These are phyloP conservation scores for Lycodopsis pacificus DNA, from an alignment of 2,797 vertebrate species.

Conservation along the genomic window DNA sequence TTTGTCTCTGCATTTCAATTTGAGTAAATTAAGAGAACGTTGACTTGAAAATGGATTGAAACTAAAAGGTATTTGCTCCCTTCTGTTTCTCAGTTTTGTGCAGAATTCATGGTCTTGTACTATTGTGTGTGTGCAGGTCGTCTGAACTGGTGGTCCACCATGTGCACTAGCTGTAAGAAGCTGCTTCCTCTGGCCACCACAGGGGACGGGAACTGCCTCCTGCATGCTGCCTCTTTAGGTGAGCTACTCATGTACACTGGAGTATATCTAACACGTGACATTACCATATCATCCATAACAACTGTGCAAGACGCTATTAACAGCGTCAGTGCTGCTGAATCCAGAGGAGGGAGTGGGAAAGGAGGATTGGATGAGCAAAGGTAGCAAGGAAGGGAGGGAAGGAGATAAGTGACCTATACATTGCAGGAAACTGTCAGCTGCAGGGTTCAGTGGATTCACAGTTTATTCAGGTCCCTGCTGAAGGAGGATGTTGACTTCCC, in stretches of 20 bases:
- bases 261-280: background rate
- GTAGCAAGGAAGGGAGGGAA: background rate
- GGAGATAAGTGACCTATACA: conserved; percentile 35
- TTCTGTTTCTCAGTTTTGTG: background rate
- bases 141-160: conserved; percentile 99
- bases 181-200: conserved; percentile 97
- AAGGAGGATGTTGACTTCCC: conserved; percentile 38
- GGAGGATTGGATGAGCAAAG: background rate
- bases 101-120: background rate
- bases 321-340: conserved; percentile 16
- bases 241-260: conserved; percentile 54
- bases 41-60: background rate
- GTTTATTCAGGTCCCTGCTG: conserved; percentile 43
- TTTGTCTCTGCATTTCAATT: background rate
- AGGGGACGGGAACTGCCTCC: conserved; percentile 97
- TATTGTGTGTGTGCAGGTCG: conserved; percentile 86
- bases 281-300: background rate
- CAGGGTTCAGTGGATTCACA: conserved; percentile 18
- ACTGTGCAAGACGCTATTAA: background rate
- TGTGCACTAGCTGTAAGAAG: conserved; percentile 97
- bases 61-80: background rate
- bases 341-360: background rate
- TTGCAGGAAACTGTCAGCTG: conserved; percentile 40
- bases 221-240: conserved; percentile 98
- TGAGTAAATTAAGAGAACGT: background rate